Base-by-base conservation (phyloP, 2,888 invertebrate genomes). In the Tenodera sinensis region DNA sequence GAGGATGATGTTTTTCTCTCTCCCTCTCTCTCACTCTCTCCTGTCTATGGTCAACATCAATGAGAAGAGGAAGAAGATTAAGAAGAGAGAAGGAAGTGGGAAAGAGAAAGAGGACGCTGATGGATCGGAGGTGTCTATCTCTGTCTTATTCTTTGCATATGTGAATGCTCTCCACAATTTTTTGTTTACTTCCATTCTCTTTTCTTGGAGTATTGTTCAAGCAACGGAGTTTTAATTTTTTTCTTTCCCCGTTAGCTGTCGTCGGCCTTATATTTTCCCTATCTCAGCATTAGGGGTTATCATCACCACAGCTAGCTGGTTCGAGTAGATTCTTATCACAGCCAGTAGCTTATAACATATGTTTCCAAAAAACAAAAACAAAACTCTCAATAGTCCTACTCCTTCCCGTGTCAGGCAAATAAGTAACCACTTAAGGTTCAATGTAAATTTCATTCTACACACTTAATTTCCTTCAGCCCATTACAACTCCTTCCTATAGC, bases 41-140 rank as follows among this genome's bases (percentile, higher is more conserved):
- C 27, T 84, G 30, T 84, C 83, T 28, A 83, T 84, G 34, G 54
- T 71, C 85, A 54, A 81, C 86, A 81, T 86, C 87, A 87, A 87
- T 87, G 87, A 87, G 87, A 87, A 87, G 87, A 71, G 54, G 54
- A 71, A 71, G 54, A 71, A 71, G 54, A 71, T 71, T 82, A 28
- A 28, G 47, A 85, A 28, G 54, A 34, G 47, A 81, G 71, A 28
- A 28, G 28, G 28, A 34, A 28, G 88, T 27, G 47, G 54, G 42
- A 88, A 47, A 54, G 54, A 47, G 47, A 28, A 47, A 86, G 54
- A 88, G 83, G 81, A 83, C 54, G 54, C 54, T 71, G 54, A 71
- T 71, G 54, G 54, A 71, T 71, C 15, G 54, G 25, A 71, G 54
- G 25, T 88, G n/a, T 83, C 83, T 47, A 30, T 82, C 28, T 82